phyloP scores from a whole-genome alignment of 2,797 vertebrate species.

The Sebastes vulpes region DNA sequence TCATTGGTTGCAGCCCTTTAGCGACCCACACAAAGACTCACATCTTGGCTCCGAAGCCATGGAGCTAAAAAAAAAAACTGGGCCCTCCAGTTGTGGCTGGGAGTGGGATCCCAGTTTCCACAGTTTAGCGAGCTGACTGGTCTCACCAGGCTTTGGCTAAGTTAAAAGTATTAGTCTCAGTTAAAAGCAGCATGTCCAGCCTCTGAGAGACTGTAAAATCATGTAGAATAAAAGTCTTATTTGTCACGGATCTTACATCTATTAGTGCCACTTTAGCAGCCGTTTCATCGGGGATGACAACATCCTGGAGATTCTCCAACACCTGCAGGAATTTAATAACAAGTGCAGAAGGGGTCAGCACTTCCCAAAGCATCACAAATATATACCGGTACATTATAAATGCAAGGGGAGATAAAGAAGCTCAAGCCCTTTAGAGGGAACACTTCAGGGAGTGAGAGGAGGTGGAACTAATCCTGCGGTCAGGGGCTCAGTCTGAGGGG shows the following conservation, averaged over 20 bases:
- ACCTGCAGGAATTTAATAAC: conserved; percentile 30
- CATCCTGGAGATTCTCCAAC: conserved; percentile 6
- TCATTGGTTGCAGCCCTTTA: neutral
- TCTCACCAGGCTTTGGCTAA: conserved; percentile 18
- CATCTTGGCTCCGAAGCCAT: neutral
- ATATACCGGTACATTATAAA: conserved; percentile 38
- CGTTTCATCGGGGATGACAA: conserved; percentile 14
- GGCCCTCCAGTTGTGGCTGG: neutral
- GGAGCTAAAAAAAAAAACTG: neutral
- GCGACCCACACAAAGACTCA: neutral
- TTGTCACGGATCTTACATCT: conserved; percentile 43
- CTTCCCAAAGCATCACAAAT: conserved; percentile 11
- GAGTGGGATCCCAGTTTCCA: neutral
- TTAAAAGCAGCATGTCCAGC: conserved; percentile 40
- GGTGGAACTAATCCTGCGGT: conserved; percentile 69
- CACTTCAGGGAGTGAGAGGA: conserved; percentile 41
- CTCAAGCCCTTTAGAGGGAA: conserved; percentile 37
- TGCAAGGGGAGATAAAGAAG: conserved; percentile 43
- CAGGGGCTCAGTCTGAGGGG: conserved; percentile 30
- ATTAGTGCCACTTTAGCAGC: conserved; percentile 39
- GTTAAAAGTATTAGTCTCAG: conserved; percentile 43
- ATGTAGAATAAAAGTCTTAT: conserved; percentile 40
- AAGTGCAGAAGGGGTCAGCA: conserved; percentile 15
- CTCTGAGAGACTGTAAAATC: conserved; percentile 36
- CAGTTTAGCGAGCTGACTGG: neutral